These are phyloP conservation scores for Paratilapia polleni DNA, from an alignment of 2,113 vertebrate species.

Conservation along the genomic window DNA sequence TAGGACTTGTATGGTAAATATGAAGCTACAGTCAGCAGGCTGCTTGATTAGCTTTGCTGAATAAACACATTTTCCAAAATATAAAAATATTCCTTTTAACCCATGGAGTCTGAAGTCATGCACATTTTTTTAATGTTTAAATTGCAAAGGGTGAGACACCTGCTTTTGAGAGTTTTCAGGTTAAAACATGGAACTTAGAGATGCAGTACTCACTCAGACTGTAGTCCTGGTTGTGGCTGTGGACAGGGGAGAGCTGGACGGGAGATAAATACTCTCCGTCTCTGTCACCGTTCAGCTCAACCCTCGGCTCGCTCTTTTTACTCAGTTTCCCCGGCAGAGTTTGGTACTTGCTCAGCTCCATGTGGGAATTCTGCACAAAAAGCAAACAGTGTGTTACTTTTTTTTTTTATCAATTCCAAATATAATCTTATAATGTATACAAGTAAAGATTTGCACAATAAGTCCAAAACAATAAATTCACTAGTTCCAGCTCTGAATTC, in stretches of 20 bases:
- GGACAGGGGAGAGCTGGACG: constrained; percentile 52
- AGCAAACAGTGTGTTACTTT: background rate
- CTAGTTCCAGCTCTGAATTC: background rate
- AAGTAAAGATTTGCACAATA: too few species aligned
- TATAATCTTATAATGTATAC: background rate
- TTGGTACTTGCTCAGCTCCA: constrained; percentile 86
- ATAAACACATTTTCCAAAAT: background rate
- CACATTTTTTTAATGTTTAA: background rate
- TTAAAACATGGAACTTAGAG: background rate
- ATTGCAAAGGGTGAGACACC: background rate
- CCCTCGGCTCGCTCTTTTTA: constrained; percentile 50
- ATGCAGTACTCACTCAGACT: constrained; percentile 82
- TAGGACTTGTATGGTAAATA: fast-evolving
- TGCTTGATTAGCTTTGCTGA: background rate
- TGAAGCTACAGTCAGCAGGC: background rate
- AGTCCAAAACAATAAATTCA: background rate
- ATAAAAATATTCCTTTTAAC: background rate
- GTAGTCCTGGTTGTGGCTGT: constrained; percentile 65
- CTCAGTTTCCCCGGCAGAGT: constrained; percentile 90
- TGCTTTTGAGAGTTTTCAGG: background rate
- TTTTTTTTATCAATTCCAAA: background rate
- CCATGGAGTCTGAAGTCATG: background rate
- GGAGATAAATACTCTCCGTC: constrained; percentile 59
- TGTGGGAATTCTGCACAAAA: constrained; percentile 76
- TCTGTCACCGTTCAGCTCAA: constrained; percentile 79